Evolutionary conservation across 2,797 vertebrate genomes (phyloP).

Genomic region (Acipenser oxyrinchus): DNA sequence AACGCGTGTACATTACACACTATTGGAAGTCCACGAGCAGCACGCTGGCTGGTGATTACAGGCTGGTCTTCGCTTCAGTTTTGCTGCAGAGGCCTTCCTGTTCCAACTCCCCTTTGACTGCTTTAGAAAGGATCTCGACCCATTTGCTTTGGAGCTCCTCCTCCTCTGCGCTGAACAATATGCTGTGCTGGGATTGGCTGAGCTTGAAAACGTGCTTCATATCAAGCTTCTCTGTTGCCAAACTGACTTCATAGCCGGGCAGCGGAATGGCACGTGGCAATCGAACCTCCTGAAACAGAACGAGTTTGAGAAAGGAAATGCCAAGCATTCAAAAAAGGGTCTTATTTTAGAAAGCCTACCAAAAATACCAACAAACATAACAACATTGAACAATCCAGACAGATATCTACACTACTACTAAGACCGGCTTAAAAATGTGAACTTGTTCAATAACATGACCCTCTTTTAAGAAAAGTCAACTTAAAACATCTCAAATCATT

Average conservation of each 20-base stretch:
- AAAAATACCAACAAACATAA: background rate
- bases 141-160: conserved; percentile 69
- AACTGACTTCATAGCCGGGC: conserved; percentile 62
- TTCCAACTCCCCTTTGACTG: conserved; percentile 49
- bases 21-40: conserved; percentile 26
- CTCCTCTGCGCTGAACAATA: conserved; percentile 69
- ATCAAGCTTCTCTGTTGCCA: conserved; percentile 58
- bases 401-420: no score
- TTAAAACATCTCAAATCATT: no score
- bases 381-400: no score
- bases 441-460: no score
- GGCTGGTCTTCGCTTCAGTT: conserved; percentile 55
- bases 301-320: no score
- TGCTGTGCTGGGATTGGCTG: conserved; percentile 63
- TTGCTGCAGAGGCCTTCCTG: conserved; percentile 30
- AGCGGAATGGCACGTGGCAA: conserved; percentile 58
- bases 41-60: conserved; percentile 34
- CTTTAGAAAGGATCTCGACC: conserved; percentile 66
- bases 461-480: no score
- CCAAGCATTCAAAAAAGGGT: no score
- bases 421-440: no score
- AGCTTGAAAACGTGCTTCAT: conserved; percentile 63
- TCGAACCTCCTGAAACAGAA: conserved; percentile 54
- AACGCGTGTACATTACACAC: conserved; percentile 39
- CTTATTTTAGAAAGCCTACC: no score